A percentile compares a stretch with the other conserved stretches of the same genome.
These are phyloP conservation scores for Paragorgia papillata DNA, from an alignment of 92 coral and sea anemone species.

Conservation along the genomic window DNA sequence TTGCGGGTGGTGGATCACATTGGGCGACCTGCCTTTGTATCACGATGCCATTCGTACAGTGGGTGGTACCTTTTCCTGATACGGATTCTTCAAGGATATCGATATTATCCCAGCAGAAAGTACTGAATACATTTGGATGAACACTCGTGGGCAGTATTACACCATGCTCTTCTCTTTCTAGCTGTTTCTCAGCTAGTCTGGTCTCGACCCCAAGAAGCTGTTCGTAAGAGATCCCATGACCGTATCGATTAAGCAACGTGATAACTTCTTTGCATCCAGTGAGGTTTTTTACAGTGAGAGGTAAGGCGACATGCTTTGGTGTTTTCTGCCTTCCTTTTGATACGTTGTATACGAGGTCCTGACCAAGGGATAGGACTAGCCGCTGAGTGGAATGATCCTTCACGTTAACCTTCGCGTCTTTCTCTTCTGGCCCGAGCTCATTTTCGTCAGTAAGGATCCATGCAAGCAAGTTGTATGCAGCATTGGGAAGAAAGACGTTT, in stretches of 20 bases:
- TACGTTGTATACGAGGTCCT: constrained; percentile 62
- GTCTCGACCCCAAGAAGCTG: constrained; percentile 65
- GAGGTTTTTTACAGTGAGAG: constrained; percentile 64
- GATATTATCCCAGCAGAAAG: too few species aligned
- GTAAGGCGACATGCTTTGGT: constrained; percentile 66
- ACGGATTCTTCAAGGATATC: not conserved
- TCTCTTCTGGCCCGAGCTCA: constrained; percentile 35
- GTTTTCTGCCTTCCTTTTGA: constrained; percentile 65
- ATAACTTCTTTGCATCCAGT: constrained; percentile 51
- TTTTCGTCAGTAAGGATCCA: constrained; percentile 57
- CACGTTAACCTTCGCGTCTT: constrained; percentile 46
- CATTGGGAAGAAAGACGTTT: constrained; percentile 57
- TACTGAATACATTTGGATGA: not conserved
- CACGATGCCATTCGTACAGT: constrained; percentile 33
- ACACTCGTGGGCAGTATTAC: too few species aligned
- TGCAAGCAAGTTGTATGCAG: constrained; percentile 64
- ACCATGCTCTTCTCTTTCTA: too few species aligned
- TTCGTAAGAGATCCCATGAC: constrained; percentile 48
- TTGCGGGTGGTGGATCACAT: constrained; percentile 64
- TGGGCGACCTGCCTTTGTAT: constrained; percentile 12
- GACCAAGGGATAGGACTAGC: constrained; percentile 52
- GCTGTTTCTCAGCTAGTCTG: constrained; percentile 52
- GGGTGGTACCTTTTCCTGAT: constrained; percentile 67
- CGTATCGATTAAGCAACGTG: too few species aligned
- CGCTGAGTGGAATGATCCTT: constrained; percentile 36